These are phyloP conservation scores for Nephrotoma flavescens DNA, from an alignment of 2,888 invertebrate species.

Conservation along the genomic window DNA sequence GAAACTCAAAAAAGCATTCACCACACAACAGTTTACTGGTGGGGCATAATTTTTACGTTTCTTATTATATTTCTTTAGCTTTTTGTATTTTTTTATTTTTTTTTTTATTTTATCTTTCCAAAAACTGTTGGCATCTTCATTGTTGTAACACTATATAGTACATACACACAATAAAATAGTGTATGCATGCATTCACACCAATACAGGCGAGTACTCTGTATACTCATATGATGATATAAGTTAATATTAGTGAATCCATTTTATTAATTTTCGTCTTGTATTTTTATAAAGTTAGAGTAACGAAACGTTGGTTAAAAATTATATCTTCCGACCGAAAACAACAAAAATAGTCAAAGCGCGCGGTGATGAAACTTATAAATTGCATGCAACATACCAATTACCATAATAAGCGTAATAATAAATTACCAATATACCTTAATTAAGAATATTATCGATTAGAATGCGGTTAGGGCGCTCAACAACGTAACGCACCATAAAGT, in stretches of 20 bases:
- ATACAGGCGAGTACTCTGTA: not conserved
- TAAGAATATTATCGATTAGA: not conserved
- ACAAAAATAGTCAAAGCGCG: too few relatives aligned
- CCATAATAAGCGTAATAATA: too few relatives aligned
- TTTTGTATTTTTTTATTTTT: not conserved
- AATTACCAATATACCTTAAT: too few relatives aligned
- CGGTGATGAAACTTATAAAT: not conserved
- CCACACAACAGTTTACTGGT: not conserved
- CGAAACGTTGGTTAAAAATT: not conserved
- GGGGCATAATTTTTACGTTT: not conserved
- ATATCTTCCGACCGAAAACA: not conserved
- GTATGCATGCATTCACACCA: not conserved
- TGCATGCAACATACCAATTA: not conserved
- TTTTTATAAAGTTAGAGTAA: not conserved
- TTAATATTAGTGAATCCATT: not conserved
- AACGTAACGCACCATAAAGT: too few relatives aligned
- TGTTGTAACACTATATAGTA: not conserved
- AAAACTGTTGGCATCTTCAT: slow-evolving; percentile 3
- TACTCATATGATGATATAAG: not conserved
- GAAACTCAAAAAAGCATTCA: slow-evolving; percentile 1
- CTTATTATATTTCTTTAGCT: not conserved
- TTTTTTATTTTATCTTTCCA: not conserved
- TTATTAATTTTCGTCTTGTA: not conserved
- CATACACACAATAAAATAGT: not conserved
- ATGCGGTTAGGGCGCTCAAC: not conserved